phyloP scores from a whole-genome alignment of 2,113 vertebrate genomes.

The Platysternon megacephalum region DNA sequence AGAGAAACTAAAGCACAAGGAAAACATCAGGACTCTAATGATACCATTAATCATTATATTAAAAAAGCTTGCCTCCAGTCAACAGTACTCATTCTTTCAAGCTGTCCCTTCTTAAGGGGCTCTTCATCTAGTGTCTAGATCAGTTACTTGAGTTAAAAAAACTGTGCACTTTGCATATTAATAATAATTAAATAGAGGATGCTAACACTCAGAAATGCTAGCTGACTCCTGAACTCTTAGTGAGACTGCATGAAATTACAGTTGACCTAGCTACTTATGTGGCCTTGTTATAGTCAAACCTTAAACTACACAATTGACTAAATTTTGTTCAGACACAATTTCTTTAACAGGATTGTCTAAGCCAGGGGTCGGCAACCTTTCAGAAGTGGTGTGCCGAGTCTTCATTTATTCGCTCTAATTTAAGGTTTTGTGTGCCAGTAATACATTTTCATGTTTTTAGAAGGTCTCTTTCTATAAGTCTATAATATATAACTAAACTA shows the following conservation, averaged over 20 bases:
- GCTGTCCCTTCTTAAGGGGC: not conserved
- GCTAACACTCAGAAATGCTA: not conserved
- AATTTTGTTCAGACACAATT: not conserved
- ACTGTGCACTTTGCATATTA: not conserved
- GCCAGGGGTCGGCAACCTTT: too few relatives aligned
- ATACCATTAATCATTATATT: not conserved
- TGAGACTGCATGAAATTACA: not conserved
- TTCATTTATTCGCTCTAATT: too few relatives aligned
- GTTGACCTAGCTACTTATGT: not conserved
- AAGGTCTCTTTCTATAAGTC: too few relatives aligned
- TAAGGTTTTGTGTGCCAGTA: too few relatives aligned
- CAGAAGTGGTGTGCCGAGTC: too few relatives aligned
- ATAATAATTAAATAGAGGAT: not conserved
- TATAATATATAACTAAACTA: too few relatives aligned
- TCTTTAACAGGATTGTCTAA: not conserved
- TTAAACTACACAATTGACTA: not conserved
- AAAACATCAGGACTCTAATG: not conserved
- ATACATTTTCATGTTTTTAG: too few relatives aligned
- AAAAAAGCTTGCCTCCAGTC: not conserved
- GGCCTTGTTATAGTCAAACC: not conserved
- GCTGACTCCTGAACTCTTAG: not conserved
- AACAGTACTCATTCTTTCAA: not conserved
- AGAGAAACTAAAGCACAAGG: not conserved
- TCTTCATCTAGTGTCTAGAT: not conserved
- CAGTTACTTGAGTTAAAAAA: not conserved